phyloP scores from a whole-genome alignment of 2,888 invertebrate species.

The Tetragonula carbonaria region DNA sequence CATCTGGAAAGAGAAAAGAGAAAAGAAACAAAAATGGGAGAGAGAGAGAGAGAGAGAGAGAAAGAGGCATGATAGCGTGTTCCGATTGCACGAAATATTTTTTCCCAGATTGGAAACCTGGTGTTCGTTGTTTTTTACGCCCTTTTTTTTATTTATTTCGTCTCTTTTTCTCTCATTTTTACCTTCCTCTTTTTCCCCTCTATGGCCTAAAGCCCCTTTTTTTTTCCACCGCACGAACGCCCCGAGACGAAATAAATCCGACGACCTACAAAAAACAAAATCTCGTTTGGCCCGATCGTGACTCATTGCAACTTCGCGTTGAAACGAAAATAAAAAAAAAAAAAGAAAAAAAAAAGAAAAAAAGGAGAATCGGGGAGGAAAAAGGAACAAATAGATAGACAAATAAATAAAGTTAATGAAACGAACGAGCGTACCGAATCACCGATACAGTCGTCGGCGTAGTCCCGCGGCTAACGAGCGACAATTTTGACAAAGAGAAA shows the following conservation, averaged over 20 bases:
- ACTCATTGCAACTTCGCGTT: slow-evolving; percentile 11
- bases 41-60: not conserved
- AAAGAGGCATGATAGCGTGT: not conserved
- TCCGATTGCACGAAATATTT: slow-evolving; percentile 41
- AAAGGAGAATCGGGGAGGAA: no score
- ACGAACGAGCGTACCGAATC: slow-evolving; percentile 25
- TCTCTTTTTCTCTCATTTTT: not conserved
- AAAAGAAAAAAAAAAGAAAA: not conserved
- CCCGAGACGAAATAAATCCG: slow-evolving; percentile 31
- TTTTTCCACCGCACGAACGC: slow-evolving; percentile 12
- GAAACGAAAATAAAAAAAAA: slow-evolving; percentile 7
- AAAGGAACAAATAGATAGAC: not conserved
- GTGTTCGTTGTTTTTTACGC: not conserved
- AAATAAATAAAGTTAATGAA: slow-evolving; percentile 41
- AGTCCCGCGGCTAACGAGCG: slow-evolving; percentile 21
- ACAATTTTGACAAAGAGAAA: not conserved
- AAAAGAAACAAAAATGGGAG: not conserved
- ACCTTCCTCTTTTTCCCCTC: not conserved
- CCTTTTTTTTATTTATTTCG: not conserved
- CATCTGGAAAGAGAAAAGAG: no score
- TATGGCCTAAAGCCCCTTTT: not conserved
- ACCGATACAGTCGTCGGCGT: not conserved
- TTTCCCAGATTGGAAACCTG: not conserved
- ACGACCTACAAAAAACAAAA: slow-evolving; percentile 34
- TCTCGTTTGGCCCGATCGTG: slow-evolving; percentile 28